Conservation (phyloP, 2,888 invertebrate genomes). For the Holacanthella duospinosa region DNA sequence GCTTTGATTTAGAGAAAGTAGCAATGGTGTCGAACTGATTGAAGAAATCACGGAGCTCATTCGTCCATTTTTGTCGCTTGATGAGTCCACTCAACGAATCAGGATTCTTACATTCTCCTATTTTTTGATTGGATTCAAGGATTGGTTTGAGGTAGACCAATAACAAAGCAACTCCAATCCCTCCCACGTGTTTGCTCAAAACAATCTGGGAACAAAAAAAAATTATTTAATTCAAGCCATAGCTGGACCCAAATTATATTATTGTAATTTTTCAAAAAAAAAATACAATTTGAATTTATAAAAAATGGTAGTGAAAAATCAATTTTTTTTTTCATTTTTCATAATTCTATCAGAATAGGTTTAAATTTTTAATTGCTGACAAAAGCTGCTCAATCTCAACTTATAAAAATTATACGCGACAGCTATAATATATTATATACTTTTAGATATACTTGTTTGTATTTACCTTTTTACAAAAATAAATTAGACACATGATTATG, state of each 20-base stretch:
- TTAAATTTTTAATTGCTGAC: no score
- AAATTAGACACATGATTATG: constrained; percentile 12
- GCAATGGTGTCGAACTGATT: constrained; percentile 1
- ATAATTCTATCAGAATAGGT: no score
- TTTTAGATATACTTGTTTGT: no score
- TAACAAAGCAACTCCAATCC: not conserved
- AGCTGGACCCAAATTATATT: no score
- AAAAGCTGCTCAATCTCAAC: no score
- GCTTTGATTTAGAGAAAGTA: not conserved
- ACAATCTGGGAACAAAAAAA: constrained; percentile 5
- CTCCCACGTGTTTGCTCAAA: no score
- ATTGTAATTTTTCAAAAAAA: constrained; percentile 1
- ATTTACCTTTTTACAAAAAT: constrained; percentile 12
- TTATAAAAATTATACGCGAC: no score
- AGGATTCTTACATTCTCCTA: not conserved
- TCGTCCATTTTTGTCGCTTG: constrained; percentile 3
- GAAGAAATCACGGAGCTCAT: constrained; percentile 10
- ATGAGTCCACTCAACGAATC: constrained; percentile 7
- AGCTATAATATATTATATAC: no score
- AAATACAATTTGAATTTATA: no score
- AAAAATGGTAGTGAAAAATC: no score
- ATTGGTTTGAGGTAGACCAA: not conserved
- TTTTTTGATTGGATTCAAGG: not conserved
- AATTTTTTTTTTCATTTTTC: no score
- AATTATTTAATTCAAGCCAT: constrained; percentile 7